Evolutionary conservation across 2,113 vertebrate genomes (phyloP), one percentile per base, ranked within the genome.

Genomic region (Sitta europaea): DNA sequence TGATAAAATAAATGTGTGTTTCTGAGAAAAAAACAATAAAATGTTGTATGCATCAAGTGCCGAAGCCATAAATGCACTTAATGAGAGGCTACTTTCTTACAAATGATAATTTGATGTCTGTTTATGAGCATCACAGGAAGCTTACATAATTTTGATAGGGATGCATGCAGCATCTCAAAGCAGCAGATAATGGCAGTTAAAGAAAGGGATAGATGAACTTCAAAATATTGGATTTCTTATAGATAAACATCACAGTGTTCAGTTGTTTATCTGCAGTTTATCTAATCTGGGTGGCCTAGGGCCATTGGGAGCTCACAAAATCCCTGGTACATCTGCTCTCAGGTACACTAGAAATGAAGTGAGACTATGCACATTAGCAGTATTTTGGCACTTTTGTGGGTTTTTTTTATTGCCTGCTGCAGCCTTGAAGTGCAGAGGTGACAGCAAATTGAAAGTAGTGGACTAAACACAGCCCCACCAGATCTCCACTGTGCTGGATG

Each of bases 11-110:
- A 94, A 96, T 63, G 57, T n/a, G n/a, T 22, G 28, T 68, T 90
- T 90, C 66, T 73, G 62, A 81, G 73, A 88, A 94, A 94, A 95
- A 83, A 29, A 28, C 6, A 92, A 54, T 95, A 86, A 96, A 96
- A 95, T 84, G 57, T 48, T 85, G 43, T 36, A 47, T 61, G 61
- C 38, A 77, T 71, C 82, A 66, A 92, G 29, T 66, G 58, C 48
- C 70, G 71, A 92, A 93, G 67, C 35, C 61, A 84, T n/a, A 86
- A 91, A 80, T 38, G 66, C 53, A 63, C 77, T 92, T 85, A 73
- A 72, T 16, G 48, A 62, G 59, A 63, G 55, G 25, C 25, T 61
- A 40, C 27, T 35, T 53, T 91, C 82, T 77, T 86, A 47, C 36
- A 77, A 48, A 42, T 67, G 43, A 68, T 35, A 47, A 45, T 50